A percentile compares a stretch with the other conserved stretches of the same genome.
Conservation (phyloP, 1,140 invertebrate genomes). For the Magallana ariakensis region DNA sequence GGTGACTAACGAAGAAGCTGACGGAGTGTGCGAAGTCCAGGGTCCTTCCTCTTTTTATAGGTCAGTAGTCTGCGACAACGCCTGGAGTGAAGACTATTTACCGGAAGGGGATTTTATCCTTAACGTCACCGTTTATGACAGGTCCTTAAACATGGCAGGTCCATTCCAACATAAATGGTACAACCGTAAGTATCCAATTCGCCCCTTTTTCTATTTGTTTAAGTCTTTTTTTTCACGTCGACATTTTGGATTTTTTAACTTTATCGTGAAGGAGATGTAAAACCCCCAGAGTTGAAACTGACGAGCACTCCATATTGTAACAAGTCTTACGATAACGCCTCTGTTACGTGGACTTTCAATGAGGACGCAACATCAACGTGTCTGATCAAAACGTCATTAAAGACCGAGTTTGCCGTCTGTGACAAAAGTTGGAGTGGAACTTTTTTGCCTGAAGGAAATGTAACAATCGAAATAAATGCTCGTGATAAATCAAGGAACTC, state of each 20-base stretch:
- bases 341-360: conserved; percentile 9
- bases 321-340: not conserved
- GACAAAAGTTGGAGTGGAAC: not conserved
- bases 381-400: not conserved
- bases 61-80: not conserved
- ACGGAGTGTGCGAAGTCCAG: not conserved
- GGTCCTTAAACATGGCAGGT: conserved; percentile 6
- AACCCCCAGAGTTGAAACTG: not conserved
- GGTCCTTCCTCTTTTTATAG: not conserved
- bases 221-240: too few relatives aligned
- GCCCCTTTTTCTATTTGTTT: too few relatives aligned
- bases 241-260: too few relatives aligned
- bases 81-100: not conserved
- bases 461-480: not conserved
- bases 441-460: conserved; percentile 12
- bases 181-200: not conserved
- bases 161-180: conserved; percentile 9
- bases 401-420: not conserved
- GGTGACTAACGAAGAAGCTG: not conserved
- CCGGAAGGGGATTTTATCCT: not conserved
- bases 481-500: not conserved
- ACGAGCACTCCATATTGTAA: not conserved
- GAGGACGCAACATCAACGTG: not conserved
- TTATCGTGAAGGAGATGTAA: not conserved
- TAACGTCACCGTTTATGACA: not conserved